Evolutionary conservation across 2,888 invertebrate genomes (phyloP).

Genomic region (Eupithecia subfuscata): DNA sequence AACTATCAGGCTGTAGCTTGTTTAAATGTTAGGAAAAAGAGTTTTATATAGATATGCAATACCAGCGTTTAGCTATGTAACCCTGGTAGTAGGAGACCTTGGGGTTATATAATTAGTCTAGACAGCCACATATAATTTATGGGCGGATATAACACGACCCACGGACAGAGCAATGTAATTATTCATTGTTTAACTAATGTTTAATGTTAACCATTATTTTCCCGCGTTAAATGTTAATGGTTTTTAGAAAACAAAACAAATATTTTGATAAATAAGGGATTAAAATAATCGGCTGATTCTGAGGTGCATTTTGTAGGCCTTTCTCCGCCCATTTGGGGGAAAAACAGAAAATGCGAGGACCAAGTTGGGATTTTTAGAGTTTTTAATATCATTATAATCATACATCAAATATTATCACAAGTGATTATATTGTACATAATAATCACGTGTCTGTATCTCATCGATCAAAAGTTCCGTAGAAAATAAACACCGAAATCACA

Average conservation of each 20-base stretch:
- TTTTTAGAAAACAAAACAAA: too few relatives aligned
- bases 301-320: too few relatives aligned
- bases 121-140: conserved; percentile 33
- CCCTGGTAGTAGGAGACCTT: conserved; percentile 28
- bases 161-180: conserved; percentile 13
- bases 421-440: too few relatives aligned
- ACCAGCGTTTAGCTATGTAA: background rate
- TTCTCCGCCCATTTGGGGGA: too few relatives aligned
- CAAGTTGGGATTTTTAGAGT: too few relatives aligned
- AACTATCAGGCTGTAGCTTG: too few relatives aligned
- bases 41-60: too few relatives aligned
- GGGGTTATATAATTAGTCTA: conserved; percentile 36
- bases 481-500: background rate
- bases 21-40: too few relatives aligned
- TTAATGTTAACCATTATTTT: background rate
- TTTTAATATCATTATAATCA: background rate
- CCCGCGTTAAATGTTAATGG: background rate
- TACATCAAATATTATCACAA: too few relatives aligned
- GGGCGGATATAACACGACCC: conserved; percentile 20
- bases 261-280: too few relatives aligned
- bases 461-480: background rate
- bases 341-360: too few relatives aligned
- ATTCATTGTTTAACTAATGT: background rate
- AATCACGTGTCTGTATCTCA: background rate
- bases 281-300: too few relatives aligned